A percentile compares a stretch with the other conserved stretches of the same genome.
Evolutionary conservation across 1,140 invertebrate species (phyloP).

Genomic region (Trachymyrmex septentrionalis): DNA sequence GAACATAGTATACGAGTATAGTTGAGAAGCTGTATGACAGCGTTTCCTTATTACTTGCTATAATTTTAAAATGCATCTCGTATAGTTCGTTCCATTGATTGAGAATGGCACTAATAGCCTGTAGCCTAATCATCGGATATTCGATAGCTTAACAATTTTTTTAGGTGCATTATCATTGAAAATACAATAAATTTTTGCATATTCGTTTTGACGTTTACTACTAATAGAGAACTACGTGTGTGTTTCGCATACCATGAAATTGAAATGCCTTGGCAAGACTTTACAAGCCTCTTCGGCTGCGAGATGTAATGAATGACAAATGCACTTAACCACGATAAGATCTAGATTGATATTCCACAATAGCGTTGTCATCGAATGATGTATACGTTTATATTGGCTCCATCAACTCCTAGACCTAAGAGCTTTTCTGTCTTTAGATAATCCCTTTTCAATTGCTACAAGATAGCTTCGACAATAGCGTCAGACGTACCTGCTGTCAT

Average conservation of each 20-base stretch:
- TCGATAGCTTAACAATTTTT: background rate
- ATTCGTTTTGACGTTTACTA: background rate
- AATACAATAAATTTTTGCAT: background rate
- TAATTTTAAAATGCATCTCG: background rate
- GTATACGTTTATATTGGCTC: background rate
- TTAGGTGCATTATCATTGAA: background rate
- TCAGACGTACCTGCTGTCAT: background rate
- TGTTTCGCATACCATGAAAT: background rate
- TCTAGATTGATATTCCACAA: background rate
- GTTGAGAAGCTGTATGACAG: background rate
- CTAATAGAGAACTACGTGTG: no score
- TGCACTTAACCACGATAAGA: background rate
- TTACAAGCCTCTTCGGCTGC: background rate
- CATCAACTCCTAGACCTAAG: background rate
- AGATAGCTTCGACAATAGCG: background rate
- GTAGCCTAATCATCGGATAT: background rate
- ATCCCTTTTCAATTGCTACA: background rate
- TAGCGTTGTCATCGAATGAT: background rate
- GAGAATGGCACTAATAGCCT: background rate
- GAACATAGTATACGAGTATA: no score
- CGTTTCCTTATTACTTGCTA: background rate
- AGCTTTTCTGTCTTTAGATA: background rate
- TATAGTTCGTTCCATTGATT: background rate
- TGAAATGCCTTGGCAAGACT: background rate
- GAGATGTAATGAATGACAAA: background rate